phyloP scores from a whole-genome alignment of 2,797 vertebrate species.

The Macropodus opercularis region DNA sequence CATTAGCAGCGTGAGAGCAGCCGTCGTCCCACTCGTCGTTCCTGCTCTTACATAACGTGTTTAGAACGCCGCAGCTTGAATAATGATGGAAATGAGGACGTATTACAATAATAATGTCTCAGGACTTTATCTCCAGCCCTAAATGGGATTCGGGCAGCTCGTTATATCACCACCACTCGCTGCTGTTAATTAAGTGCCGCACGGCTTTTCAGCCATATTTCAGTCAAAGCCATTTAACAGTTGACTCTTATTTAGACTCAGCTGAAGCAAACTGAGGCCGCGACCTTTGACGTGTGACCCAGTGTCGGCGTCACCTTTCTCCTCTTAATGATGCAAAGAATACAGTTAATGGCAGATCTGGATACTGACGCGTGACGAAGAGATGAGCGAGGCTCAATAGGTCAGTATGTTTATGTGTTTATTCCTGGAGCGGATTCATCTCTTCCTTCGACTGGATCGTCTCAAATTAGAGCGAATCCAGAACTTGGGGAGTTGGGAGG shows the following conservation, averaged over 20 bases:
- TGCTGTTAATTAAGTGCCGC: constrained; percentile 57
- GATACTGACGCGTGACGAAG: constrained; percentile 16
- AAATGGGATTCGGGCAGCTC: constrained; percentile 59
- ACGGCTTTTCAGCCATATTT: constrained; percentile 50
- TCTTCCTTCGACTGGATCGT: constrained; percentile 12
- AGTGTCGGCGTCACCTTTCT: constrained; percentile 25
- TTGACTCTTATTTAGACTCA: constrained; percentile 28
- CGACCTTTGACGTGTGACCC: constrained; percentile 37
- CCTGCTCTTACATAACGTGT: constrained; percentile 50
- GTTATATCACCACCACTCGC: constrained; percentile 47
- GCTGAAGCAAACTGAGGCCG: neutral
- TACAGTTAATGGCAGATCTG: constrained; percentile 39
- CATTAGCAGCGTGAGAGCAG: no score
- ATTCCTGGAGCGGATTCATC: constrained; percentile 25
- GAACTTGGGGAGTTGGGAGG: constrained; percentile 24
- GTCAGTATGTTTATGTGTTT: neutral
- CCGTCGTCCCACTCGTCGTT: no score
- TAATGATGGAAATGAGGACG: constrained; percentile 53
- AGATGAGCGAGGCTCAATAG: constrained; percentile 43
- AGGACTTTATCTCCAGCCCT: constrained; percentile 51
- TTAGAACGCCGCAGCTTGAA: constrained; percentile 28
- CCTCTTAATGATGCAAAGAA: constrained; percentile 10
- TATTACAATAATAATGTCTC: constrained; percentile 58
- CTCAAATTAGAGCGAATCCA: constrained; percentile 50
- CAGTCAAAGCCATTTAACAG: constrained; percentile 60